Evolutionary conservation across 2,113 vertebrate genomes (phyloP), one percentile per base, ranked within the genome.

Genomic region (Sakesphorus luctuosus): DNA sequence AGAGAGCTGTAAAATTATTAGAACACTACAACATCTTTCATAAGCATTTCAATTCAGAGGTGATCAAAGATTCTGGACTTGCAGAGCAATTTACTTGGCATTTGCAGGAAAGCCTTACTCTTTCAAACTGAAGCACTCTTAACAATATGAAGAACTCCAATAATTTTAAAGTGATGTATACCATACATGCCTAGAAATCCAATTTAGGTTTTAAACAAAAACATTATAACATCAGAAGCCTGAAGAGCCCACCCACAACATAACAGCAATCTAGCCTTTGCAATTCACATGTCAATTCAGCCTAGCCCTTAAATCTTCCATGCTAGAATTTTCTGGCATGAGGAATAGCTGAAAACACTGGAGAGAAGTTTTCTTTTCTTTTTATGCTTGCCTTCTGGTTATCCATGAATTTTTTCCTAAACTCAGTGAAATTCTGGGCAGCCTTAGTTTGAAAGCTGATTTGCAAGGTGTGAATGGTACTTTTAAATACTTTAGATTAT

Each of bases 181-280:
- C 85, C 69, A 96, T 89, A 96, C 89, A 97, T 96, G 88, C 73
- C 87, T 84, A 96, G 87, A 98, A 97, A 98, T 93, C 55, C 87
- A 98, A 97, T 95, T 96, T 76, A 95, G 92, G 87, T 87, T 93
- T 93, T 94, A 97, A 98, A 97, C 97, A 96, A 97, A 97, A 97
- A 91, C 66, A 96, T 81, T 93, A 52, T 79, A 94, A 96, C 78
- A 96, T 97, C 95, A 96, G 94, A 96, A 97, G 89, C 92, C 89
- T 38, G 90, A 96, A 94, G 91, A 47, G 55, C 76, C 77, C 91
- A 93, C 56, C 87, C 59, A 91, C 67, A 95, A 94, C 58, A 77
- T 73, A 95, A 91, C 62, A 97, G 85, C 26, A 75, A 92, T 95
- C 87, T 94, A 95, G 91, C 61, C 91, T 88, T 95, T 93, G 77